Evolutionary conservation across 1,140 invertebrate species (phyloP), one percentile per base, ranked within the genome.

Genomic region (Himalopsyche phryganea): DNA sequence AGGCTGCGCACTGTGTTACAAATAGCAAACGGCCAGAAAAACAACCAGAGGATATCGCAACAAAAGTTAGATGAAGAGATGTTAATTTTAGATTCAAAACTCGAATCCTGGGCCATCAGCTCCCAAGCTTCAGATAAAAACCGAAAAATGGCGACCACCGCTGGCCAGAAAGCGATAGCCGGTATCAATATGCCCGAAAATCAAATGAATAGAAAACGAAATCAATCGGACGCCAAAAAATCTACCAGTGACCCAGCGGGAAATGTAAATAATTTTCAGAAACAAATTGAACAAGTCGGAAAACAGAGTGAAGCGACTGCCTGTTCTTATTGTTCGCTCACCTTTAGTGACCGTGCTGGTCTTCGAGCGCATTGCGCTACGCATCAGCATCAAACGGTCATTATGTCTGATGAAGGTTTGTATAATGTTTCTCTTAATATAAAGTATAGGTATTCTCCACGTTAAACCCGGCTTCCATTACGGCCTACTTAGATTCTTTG

Each of bases 321-420:
- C 6, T 62, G 60, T 48, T 79, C 78, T 20, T 86, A 86, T 66
- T 88, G 85, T 70, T 79, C 82, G 63, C 71, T 87, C 19, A 78
- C 73, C 23, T 86, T 86, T 66, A 67, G 69, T 36, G 76, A 78
- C 50, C 74, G 82, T 55, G 73, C 74, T 35, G 85, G 87, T 58
- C 68, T 87, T 28, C 75, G 81, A 32, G 75, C 76, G 40, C 86
- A 88, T 69, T 86, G 84, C 68, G 78, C 83, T 62, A 83, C 83
- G 20, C 83, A 85, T 66, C 72, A 76, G 40, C 86, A 89, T 68
- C 85, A 85, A 70, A 81, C 80, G 57, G 81, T 83, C 48, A 84
- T 87, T 61, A 87, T 86, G 80, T 85, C 83, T 18, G 85, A 88
- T 71, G 85, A 86, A 68, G 85, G 73, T 75, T 56, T 53, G 76